Evolutionary conservation across 2,797 vertebrate species (phyloP).

Genomic region (Falco naumanni): DNA sequence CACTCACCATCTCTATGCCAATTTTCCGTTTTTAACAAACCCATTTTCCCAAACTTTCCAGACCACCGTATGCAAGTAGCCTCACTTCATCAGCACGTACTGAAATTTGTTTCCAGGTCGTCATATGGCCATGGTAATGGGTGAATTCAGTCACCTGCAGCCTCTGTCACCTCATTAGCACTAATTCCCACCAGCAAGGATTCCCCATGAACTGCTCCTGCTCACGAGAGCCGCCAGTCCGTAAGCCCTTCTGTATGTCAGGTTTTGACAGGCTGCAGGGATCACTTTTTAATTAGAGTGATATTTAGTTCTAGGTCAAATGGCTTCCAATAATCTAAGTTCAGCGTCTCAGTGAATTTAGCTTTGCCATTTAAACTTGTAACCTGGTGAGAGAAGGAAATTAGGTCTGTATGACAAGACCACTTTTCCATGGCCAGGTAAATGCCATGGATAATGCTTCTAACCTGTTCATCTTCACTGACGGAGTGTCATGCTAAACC

Average conservation of each 20-base stretch:
- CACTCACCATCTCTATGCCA: neutral
- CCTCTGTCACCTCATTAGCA: neutral
- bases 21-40: neutral
- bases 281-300: neutral
- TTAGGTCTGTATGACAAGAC: neutral
- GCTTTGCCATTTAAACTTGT: neutral
- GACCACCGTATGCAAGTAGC: accelerated
- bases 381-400: accelerated
- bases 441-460: neutral
- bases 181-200: neutral
- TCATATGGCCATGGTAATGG: accelerated
- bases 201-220: neutral
- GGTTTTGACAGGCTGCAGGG: neutral
- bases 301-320: neutral
- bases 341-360: neutral
- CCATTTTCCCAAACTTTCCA: neutral
- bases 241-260: accelerated
- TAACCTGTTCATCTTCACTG: neutral
- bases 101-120: neutral
- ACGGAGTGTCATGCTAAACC: accelerated
- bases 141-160: neutral
- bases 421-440: neutral
- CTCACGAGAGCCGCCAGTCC: neutral
- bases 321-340: neutral
- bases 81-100: accelerated